These are phyloP conservation scores for Plebejus anna DNA, from an alignment of 2,888 invertebrate genomes.

Conservation along the genomic window DNA sequence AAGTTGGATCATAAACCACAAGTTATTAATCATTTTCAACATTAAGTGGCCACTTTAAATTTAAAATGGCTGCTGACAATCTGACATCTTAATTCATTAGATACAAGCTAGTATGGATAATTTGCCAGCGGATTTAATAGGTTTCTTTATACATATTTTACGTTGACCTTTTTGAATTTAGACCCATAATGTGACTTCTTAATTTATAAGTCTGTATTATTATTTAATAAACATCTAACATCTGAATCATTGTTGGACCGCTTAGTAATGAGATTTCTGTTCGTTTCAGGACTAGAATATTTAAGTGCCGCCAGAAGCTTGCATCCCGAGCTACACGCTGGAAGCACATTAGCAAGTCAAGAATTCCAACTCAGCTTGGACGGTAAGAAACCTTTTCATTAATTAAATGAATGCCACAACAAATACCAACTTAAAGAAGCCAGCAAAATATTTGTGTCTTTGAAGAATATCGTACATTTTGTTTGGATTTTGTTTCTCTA, in stretches of 20 bases:
- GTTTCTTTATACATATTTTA: conserved; percentile 30
- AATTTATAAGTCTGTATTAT: neutral
- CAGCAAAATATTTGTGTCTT: neutral
- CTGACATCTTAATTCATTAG: conserved; percentile 70
- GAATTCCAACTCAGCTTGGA: conserved; percentile 95
- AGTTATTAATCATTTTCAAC: conserved; percentile 60
- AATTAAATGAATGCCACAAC: conserved; percentile 5
- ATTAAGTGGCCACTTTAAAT: conserved; percentile 67
- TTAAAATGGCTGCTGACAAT: conserved; percentile 49
- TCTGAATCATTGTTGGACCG: neutral
- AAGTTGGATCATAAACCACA: conserved; percentile 53
- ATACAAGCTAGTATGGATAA: conserved; percentile 40
- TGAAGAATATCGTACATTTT: neutral
- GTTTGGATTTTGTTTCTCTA: neutral
- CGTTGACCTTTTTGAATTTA: conserved; percentile 4
- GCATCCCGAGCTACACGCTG: conserved; percentile 81
- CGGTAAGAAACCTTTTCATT: conserved; percentile 75
- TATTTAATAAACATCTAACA: neutral
- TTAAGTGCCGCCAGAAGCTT: conserved; percentile 73
- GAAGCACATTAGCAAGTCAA: conserved; percentile 88
- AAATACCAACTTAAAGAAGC: neutral
- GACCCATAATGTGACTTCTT: neutral
- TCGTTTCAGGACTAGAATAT: conserved; percentile 72
- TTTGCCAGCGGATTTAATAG: conserved; percentile 36
- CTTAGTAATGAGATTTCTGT: conserved; percentile 27